Base-by-base conservation (phyloP, 2,888 invertebrate species). In the Euphydryas editha region DNA sequence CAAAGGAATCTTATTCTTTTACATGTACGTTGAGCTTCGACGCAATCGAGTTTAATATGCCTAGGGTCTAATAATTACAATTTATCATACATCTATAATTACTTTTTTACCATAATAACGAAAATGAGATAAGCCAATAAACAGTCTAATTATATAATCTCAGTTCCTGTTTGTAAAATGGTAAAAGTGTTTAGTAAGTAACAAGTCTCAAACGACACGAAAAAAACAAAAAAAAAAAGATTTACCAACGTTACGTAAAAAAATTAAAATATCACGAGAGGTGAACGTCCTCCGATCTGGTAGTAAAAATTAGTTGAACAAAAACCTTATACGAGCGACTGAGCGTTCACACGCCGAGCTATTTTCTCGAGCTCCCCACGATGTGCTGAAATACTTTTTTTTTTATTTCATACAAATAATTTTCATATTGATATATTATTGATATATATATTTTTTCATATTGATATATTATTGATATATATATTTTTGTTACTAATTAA, bases 221-320 rank as follows among this genome's bases (percentile, higher is more conserved):
- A 24, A 58, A 49, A 44, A 36, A 62, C 62, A 66, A 24, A n/a
- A n/a, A 8, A 36, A 62, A 66, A 66, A 51, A 30, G n/a, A n/a
- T 51, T 51, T 51, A 24, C 39, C 24, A 24, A 67, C 70, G 73
- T 76, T 77, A 77, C 78, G 79, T 80, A 76, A 77, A 76, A 78
- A 82, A 78, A 82, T 82, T 79, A 78, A 80, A 82, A 77, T 76
- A 77, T 75, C 72, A 71, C 73, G 73, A 70, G 62, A 73, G 83
- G 82, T 83, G 78, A 83, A 84, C 75, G 86, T 69, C 81, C 85
- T 68, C 68, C 69, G 74, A 69, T 70, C 65, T 68, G 72, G 67
- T 71, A 73, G 74, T 74, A 69, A 78, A 79, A 77, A 79, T 79
- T 77, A 76, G 73, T 75, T 68, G 72, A 76, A 75, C 75, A 73